These are phyloP conservation scores for Cynopterus sphinx DNA, from an alignment of 2,797 vertebrate species.

Conservation along the genomic window DNA sequence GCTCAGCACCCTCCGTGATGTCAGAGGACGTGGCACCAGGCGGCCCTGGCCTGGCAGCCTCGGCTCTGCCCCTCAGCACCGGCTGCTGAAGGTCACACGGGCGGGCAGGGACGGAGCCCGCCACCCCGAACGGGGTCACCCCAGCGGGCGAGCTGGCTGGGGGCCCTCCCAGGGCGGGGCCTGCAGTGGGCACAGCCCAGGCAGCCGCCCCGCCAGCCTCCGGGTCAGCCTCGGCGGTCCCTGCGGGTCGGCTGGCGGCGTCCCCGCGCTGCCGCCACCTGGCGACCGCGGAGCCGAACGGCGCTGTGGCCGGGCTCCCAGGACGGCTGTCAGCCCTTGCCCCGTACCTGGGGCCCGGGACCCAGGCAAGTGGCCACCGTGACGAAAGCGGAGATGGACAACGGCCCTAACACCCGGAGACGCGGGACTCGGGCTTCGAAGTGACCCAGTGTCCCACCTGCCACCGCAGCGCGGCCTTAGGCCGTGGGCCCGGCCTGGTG, in stretches of 20 bases:
- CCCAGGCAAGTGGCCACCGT: too few relatives aligned
- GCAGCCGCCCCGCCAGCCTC: too few relatives aligned
- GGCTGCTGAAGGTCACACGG: background rate
- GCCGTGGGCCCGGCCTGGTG: background rate
- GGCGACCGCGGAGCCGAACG: background rate
- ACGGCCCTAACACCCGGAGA: background rate
- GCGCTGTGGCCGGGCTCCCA: too few relatives aligned
- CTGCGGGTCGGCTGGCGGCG: background rate
- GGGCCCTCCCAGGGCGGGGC: background rate
- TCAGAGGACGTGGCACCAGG: background rate
- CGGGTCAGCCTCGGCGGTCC: too few relatives aligned
- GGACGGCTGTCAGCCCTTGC: too few relatives aligned
- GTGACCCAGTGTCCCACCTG: background rate
- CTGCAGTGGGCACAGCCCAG: too few relatives aligned
- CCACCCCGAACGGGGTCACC: background rate
- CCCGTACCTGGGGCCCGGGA: background rate
- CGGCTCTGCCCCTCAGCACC: background rate
- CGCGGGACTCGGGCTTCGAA: background rate
- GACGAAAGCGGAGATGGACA: background rate
- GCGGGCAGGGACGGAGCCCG: background rate
- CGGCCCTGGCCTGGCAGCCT: background rate
- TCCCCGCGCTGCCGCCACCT: constrained; percentile 38
- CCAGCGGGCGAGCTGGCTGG: background rate
- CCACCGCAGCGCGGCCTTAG: background rate
- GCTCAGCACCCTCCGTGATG: too few relatives aligned